These are phyloP conservation scores for Aplodontia rufa DNA, from an alignment of 2,113 vertebrate genomes.

Conservation along the genomic window DNA sequence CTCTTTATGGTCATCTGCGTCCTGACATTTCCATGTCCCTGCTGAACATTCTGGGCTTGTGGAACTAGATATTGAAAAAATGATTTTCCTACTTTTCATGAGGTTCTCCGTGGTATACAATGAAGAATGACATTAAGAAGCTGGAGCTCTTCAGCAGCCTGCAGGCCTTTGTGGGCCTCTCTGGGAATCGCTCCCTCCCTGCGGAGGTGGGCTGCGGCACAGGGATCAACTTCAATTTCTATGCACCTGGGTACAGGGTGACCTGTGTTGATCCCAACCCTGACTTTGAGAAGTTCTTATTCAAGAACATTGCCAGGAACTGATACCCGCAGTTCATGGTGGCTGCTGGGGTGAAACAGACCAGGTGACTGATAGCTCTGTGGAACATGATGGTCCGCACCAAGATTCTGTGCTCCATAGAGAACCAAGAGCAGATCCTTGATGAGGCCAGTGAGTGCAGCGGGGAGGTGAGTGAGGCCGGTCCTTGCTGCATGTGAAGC, in stretches of 20 bases:
- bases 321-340: conserved; percentile 85
- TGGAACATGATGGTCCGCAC: conserved; percentile 90
- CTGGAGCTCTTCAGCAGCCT: conserved; percentile 87
- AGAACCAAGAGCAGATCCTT: conserved; percentile 72
- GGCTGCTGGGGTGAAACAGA: conserved; percentile 85
- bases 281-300: conserved; percentile 85
- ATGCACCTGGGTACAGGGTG: conserved; percentile 85
- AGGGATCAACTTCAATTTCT: conserved; percentile 91
- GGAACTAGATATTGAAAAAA: conserved; percentile 83
- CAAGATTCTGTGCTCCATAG: conserved; percentile 88
- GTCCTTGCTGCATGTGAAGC: not conserved
- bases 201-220: conserved; percentile 91
- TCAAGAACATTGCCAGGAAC: conserved; percentile 78
- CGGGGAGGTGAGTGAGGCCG: conserved; percentile 81
- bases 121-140: conserved; percentile 83
- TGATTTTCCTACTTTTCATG: conserved; percentile 82
- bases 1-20: conserved; percentile 52
- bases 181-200: conserved; percentile 84
- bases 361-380: conserved; percentile 78
- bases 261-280: conserved; percentile 89
- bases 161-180: conserved; percentile 76
- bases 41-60: conserved; percentile 85
- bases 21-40: conserved; percentile 84
- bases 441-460: conserved; percentile 72
- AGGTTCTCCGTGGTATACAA: conserved; percentile 57